Evolutionary conservation across 2,888 invertebrate species (phyloP).

Genomic region (Agonopterix subpropinquella): DNA sequence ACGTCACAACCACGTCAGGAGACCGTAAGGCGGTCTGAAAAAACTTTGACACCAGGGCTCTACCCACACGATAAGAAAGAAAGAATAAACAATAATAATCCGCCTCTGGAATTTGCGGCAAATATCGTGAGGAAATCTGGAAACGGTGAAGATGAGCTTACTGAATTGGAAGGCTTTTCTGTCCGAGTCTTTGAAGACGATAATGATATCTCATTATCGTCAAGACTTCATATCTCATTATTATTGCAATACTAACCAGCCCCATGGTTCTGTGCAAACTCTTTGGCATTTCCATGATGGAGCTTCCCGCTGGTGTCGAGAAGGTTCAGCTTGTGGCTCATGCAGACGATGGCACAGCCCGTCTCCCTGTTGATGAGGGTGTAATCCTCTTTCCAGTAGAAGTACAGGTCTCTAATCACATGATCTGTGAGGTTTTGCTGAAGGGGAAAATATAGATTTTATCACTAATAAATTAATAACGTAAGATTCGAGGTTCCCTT

Average conservation of each 20-base stretch:
- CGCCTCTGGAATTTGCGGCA: too few species aligned
- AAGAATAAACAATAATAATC: too few species aligned
- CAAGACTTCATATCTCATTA: too few species aligned
- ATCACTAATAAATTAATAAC: background rate
- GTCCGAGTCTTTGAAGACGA: too few species aligned
- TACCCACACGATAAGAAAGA: too few species aligned
- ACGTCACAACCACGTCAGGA: too few species aligned
- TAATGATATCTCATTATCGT: too few species aligned
- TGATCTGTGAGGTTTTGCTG: conserved; percentile 40
- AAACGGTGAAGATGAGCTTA: too few species aligned
- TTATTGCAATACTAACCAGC: conserved; percentile 26
- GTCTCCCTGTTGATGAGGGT: conserved; percentile 35
- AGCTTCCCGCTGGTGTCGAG: conserved; percentile 31
- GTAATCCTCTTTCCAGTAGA: conserved; percentile 52
- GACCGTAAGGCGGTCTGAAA: too few species aligned
- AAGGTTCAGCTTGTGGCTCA: conserved; percentile 43
- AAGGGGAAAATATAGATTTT: conserved; percentile 7
- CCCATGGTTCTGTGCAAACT: conserved; percentile 39
- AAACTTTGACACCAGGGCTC: too few species aligned
- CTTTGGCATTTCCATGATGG: conserved; percentile 40
- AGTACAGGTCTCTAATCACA: conserved; percentile 42
- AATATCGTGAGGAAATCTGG: too few species aligned
- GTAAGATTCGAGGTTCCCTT: background rate
- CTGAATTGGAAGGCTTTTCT: too few species aligned
- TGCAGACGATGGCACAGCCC: conserved; percentile 46